Evolutionary conservation across 2,888 invertebrate species (phyloP), one percentile per base, ranked within the genome.

Genomic region (Dryococelus australis): DNA sequence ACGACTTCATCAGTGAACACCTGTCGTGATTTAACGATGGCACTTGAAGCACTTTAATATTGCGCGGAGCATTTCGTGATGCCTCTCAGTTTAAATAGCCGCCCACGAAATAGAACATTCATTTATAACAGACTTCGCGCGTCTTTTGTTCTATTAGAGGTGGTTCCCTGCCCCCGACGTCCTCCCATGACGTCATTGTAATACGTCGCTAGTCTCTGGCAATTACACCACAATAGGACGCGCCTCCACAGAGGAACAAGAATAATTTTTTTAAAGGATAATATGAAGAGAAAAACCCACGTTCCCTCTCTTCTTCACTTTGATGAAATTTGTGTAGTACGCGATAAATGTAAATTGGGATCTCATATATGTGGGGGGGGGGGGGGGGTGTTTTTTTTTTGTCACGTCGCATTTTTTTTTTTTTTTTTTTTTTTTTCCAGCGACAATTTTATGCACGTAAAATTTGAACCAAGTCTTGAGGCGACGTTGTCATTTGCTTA

Each of bases 101-200:
- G 10, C 43, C 83, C n/a, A n/a, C 43, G 43, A 83, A 83, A 83
- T 83, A 35, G 20, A 83, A 83, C 83, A 83, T 20, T 83, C 28
- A 83, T 80, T 83, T 83, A 43, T 83, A 43, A 83, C 83, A 83
- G 43, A 83, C 83, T 35, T 28, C 83, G 13, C 35, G 16, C 83
- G 43, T 80, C 83, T 28, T 83, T 83, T 83, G 83, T 83, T 83
- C 83, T 27, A 28, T 12, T 83, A 12, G 27, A 83, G 4, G 28
- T 5, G 24, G 8, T 28, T 5, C 13, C 35, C 0, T 28, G 0
- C 13, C 35, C 0, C 83, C 83, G 35, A 35, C 28, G 43, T 10
- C 35, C 35, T 35, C 28, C 24, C 28, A 20, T 83, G 83, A 83
- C 83, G 83, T 28, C 35, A 83, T 28, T n/a, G 83, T 27, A 35